A percentile compares a stretch with the other conserved stretches of the same genome.
phyloP scores from a whole-genome alignment of 37 sponge, comb jelly and placozoan species.

The Geodia barretti region DNA sequence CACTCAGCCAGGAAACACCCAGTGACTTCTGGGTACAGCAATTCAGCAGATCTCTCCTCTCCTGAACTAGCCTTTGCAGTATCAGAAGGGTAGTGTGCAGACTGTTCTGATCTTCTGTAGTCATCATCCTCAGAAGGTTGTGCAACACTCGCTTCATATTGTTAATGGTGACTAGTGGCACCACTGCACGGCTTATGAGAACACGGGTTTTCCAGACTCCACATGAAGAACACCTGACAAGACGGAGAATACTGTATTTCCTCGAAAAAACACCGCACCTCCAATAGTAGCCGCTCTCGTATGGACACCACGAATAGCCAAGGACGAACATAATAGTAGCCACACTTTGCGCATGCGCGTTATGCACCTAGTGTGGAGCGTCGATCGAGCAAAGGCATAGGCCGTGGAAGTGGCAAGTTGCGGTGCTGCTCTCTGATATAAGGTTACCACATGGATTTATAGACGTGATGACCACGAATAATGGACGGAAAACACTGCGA shows the following conservation, averaged over 20 bases:
- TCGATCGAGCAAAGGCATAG: too few species aligned
- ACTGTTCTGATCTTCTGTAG: slow-evolving; percentile 22
- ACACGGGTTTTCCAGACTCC: slow-evolving; percentile 73
- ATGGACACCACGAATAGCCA: too few species aligned
- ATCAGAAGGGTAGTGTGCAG: slow-evolving; percentile 49
- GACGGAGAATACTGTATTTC: not conserved
- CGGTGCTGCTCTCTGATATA: too few species aligned
- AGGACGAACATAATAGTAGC: too few species aligned
- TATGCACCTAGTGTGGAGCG: too few species aligned
- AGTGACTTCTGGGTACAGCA: not conserved
- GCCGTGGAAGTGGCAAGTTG: too few species aligned
- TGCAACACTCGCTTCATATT: not conserved
- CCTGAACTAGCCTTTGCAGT: slow-evolving; percentile 2
- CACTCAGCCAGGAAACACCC: not conserved
- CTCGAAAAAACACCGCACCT: not conserved
- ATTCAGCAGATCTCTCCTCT: not conserved
- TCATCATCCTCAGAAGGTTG: not conserved
- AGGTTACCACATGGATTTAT: too few species aligned
- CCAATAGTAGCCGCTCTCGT: too few species aligned
- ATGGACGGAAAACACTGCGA: too few species aligned
- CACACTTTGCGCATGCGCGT: too few species aligned
- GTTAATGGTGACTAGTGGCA: slow-evolving; percentile 36
- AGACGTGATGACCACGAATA: too few species aligned
- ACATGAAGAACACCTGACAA: slow-evolving; percentile 38
- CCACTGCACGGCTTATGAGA: slow-evolving; percentile 21